Evolutionary conservation across 2,113 vertebrate species (phyloP), one percentile per base, ranked within the genome.

Genomic region (Otus sunia): DNA sequence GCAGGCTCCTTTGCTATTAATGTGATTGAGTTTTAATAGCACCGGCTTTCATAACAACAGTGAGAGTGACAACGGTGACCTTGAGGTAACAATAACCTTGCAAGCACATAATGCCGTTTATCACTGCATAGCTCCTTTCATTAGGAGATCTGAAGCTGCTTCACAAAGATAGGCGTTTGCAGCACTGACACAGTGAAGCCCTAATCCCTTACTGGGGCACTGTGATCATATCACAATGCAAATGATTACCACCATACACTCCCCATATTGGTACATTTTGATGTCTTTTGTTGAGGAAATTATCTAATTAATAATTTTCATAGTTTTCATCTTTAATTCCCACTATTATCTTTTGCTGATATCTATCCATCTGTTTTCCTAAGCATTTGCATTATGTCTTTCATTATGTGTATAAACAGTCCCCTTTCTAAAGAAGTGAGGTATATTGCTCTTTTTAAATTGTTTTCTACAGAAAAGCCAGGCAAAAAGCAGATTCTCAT

Each of bases 61-160:
- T 41, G 60, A 87, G 77, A 82, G 83, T 94, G 83, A 92, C 88
- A 91, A 49, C 0, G 0, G 56, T 95, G 86, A 96, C 94, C 96
- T 95, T 94, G 92, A 94, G 72, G 92, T 83, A 93, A 83, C 86
- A 90, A 69, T 90, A 88, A 95, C 92, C 95, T 95, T 93, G 94
- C 63, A 62, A 76, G 85, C 55, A 71, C 82, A 47, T 67, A 93
- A 85, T 73, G 85, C 78, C 59, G 83, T 96, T 96, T 96, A 85
- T 96, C 92, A 93, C 72, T 34, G 32, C 39, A 9, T 19, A 83
- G 88, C 72, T 92, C 49, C 91, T 93, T 94, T 95, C 94, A 92
- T 95, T 91, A 93, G 91, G 76, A 95, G 75, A 84, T 89, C 86
- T 87, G 86, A 94, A 93, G 88, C 94, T 95, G 86, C 88, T 74